phyloP scores from a whole-genome alignment of 2,797 vertebrate genomes.

The Holocentrus rufus region DNA sequence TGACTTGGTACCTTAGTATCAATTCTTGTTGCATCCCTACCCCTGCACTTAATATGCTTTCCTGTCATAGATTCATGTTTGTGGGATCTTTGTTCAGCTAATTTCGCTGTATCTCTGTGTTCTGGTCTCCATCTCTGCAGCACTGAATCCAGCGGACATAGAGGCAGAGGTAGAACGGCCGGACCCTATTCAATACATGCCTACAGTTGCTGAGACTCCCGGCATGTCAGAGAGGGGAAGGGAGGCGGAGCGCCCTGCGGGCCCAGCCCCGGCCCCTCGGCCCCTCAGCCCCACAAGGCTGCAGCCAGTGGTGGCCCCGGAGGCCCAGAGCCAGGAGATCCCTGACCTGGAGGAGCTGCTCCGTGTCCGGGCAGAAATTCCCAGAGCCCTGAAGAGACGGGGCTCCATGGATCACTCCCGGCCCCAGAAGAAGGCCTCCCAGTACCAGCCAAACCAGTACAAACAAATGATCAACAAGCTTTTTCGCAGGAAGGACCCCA shows the following conservation, averaged over 20 bases:
- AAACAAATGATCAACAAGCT: slow-evolving; percentile 89
- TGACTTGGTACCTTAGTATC: too few relatives aligned
- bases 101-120: background rate
- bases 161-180: slow-evolving; percentile 79
- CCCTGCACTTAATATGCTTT: too few relatives aligned
- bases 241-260: background rate
- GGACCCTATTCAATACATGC: slow-evolving; percentile 49
- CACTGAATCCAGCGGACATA: slow-evolving; percentile 70
- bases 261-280: slow-evolving; percentile 68
- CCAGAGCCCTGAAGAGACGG: slow-evolving; percentile 88
- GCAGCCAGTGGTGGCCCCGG: slow-evolving; percentile 87
- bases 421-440: slow-evolving; percentile 64
- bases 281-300: slow-evolving; percentile 91
- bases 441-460: slow-evolving; percentile 86
- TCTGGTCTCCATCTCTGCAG: slow-evolving; percentile 59
- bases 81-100: background rate
- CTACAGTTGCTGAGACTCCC: slow-evolving; percentile 26
- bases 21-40: too few relatives aligned
- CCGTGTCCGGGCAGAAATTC: slow-evolving; percentile 87
- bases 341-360: slow-evolving; percentile 82
- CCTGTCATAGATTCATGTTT: too few relatives aligned
- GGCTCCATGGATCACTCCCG: slow-evolving; percentile 84
- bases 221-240: background rate
- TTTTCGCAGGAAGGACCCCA: slow-evolving; percentile 73
- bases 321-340: slow-evolving; percentile 79